Evolutionary conservation across 2,113 vertebrate genomes (phyloP).

Genomic region (Leptodactylus fuscus): DNA sequence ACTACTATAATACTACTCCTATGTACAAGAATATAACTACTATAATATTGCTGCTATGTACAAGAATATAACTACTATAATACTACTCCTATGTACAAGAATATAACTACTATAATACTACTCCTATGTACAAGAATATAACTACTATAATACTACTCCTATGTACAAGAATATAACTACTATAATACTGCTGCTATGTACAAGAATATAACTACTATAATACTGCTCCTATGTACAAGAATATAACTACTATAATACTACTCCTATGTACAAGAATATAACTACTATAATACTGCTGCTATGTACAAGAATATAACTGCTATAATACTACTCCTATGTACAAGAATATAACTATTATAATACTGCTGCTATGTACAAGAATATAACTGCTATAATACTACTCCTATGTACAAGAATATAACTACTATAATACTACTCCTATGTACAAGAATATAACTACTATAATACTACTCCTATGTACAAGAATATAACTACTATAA

Average conservation of each 20-base stretch:
- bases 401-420: slow-evolving; percentile 2
- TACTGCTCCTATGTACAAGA: background rate
- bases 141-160: too few relatives aligned
- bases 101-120: too few relatives aligned
- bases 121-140: too few relatives aligned
- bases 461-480: slow-evolving; percentile 3
- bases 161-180: too few relatives aligned
- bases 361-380: slow-evolving; percentile 4
- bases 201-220: too few relatives aligned
- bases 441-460: slow-evolving; percentile 5
- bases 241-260: slow-evolving; percentile 5
- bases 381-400: slow-evolving; percentile 12
- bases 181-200: too few relatives aligned
- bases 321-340: background rate
- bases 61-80: too few relatives aligned
- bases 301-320: slow-evolving; percentile 7
- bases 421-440: slow-evolving; percentile 9
- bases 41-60: too few relatives aligned
- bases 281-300: background rate
- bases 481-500: slow-evolving; percentile 13
- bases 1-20: too few relatives aligned
- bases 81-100: too few relatives aligned
- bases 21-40: too few relatives aligned
- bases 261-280: background rate
- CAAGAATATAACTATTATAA: slow-evolving; percentile 7